Percentiles rank a stretch among this genome's conserved stretches.
phyloP scores from a whole-genome alignment of 2,888 invertebrate species.

The Pyralis farinalis region DNA sequence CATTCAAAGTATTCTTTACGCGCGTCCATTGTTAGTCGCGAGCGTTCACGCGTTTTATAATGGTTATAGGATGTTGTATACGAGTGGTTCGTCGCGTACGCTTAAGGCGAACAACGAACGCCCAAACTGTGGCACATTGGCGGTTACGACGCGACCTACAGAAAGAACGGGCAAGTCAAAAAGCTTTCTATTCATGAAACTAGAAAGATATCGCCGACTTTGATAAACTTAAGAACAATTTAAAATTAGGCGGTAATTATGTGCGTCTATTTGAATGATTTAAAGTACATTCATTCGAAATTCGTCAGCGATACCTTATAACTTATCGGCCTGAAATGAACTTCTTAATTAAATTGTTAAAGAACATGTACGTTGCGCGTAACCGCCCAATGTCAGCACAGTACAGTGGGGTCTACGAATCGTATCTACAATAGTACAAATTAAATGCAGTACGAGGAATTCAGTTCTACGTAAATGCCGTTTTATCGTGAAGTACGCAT shows the following conservation, averaged over 20 bases:
- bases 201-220: no score
- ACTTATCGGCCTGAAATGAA: no score
- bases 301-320: no score
- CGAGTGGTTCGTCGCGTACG: no score
- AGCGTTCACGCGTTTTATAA: no score
- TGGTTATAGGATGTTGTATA: no score
- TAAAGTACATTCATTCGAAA: neutral
- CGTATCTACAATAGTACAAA: conserved; percentile 65
- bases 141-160: neutral
- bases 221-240: no score
- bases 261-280: neutral
- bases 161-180: no score
- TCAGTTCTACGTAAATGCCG: conserved; percentile 62
- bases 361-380: neutral
- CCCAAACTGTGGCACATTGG: neutral
- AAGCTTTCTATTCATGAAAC: no score
- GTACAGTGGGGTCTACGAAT: conserved; percentile 52
- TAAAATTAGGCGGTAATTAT: neutral
- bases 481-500: conserved; percentile 43
- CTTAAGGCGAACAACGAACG: no score
- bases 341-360: no score
- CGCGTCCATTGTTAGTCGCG: no score
- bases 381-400: conserved; percentile 1
- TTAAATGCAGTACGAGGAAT: conserved; percentile 63
- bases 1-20: conserved; percentile 20